Evolutionary conservation across 2,797 vertebrate species (phyloP).

Genomic region (Pseudochaenichthys georgianus): DNA sequence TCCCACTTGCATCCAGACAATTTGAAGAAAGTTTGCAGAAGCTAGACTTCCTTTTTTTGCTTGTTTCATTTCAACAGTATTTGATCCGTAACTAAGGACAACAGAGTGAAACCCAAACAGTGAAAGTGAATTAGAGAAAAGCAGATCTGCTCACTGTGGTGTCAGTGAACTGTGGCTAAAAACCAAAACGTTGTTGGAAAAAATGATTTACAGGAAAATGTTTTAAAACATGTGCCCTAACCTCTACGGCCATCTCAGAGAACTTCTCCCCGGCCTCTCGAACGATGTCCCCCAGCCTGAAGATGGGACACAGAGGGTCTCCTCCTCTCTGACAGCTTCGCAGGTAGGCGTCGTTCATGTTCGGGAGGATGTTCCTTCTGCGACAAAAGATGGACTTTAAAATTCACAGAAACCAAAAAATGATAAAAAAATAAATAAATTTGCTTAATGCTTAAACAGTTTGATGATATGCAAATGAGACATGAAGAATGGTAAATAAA

Average conservation of each 20-base stretch:
- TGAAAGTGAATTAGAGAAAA: background rate
- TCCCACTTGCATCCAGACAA: constrained; percentile 6
- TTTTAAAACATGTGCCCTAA: constrained; percentile 45
- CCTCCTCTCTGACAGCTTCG: constrained; percentile 76
- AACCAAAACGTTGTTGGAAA: background rate
- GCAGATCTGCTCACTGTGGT: too few species aligned
- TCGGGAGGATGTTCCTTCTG: constrained; percentile 89
- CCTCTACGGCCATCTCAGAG: constrained; percentile 87
- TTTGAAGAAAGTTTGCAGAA: background rate
- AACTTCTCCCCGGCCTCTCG: constrained; percentile 87
- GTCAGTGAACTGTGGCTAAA: background rate
- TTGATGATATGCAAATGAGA: too few species aligned
- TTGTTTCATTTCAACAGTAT: constrained; percentile 44
- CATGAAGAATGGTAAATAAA: too few species aligned
- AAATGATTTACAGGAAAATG: background rate
- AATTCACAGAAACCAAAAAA: background rate
- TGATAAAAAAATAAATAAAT: too few species aligned
- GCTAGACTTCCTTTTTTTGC: background rate
- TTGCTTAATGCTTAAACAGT: too few species aligned
- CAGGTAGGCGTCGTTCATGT: constrained; percentile 82
- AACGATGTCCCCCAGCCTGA: constrained; percentile 88
- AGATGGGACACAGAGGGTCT: constrained; percentile 88
- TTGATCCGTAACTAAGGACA: background rate
- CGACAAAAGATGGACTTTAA: background rate
- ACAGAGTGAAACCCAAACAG: background rate